Percentiles rank a stretch among this genome's conserved stretches.
phyloP scores from a whole-genome alignment of 2,113 vertebrate species.

The Potamarius usumacintae region DNA sequence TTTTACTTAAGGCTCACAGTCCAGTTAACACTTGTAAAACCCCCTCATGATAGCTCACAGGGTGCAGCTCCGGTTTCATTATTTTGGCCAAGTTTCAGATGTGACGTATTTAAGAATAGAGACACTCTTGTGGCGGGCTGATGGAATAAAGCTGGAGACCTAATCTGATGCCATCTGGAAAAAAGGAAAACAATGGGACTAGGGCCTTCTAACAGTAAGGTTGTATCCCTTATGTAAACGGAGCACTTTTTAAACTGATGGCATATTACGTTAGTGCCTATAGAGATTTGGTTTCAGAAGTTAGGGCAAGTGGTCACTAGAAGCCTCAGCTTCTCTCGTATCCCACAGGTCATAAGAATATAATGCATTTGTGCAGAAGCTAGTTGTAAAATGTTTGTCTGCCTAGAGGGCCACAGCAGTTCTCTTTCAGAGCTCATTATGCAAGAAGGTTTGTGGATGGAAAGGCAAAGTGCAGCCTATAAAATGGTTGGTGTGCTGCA shows the following conservation, averaged over 20 bases:
- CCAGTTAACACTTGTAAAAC: conserved; percentile 38
- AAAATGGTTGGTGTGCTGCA: conserved; percentile 60
- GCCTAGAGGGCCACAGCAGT: conserved; percentile 45
- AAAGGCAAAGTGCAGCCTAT: conserved; percentile 48
- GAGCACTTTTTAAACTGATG: conserved; percentile 75
- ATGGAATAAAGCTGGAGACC: conserved; percentile 75
- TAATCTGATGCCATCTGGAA: conserved; percentile 82
- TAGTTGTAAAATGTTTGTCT: conserved; percentile 68
- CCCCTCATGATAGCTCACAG: neutral
- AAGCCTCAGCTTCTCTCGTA: conserved; percentile 15
- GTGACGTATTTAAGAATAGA: conserved; percentile 34
- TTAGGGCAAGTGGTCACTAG: conserved; percentile 40
- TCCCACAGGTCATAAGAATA: conserved; percentile 53
- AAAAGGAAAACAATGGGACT: conserved; percentile 74
- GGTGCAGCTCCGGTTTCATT: conserved; percentile 35
- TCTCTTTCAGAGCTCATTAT: conserved; percentile 43
- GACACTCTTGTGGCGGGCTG: conserved; percentile 46
- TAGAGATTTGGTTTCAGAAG: conserved; percentile 54
- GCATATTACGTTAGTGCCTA: conserved; percentile 74
- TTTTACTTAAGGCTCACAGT: conserved; percentile 30
- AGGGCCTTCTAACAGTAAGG: conserved; percentile 79
- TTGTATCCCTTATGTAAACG: conserved; percentile 88
- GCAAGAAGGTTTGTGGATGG: conserved; percentile 30
- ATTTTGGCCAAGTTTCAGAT: conserved; percentile 22
- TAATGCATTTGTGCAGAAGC: conserved; percentile 56